A percentile compares a stretch with the other conserved stretches of the same genome.
These are phyloP conservation scores for Mastacembelus armatus DNA, from an alignment of 2,797 vertebrate species.

Conservation along the genomic window DNA sequence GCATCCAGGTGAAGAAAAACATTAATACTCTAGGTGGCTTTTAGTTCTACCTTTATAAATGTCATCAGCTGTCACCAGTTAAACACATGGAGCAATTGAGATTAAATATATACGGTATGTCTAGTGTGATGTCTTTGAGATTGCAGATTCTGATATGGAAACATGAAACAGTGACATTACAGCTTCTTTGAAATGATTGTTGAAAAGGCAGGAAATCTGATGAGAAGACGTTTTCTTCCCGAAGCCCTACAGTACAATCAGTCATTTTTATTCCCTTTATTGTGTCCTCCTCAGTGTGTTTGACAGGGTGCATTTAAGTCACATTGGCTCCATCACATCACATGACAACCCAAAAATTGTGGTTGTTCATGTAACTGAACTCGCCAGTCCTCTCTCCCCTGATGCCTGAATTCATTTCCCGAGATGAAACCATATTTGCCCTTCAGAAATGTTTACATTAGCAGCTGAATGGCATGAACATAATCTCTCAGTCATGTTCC, in stretches of 20 bases:
- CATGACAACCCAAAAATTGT: constrained; percentile 54
- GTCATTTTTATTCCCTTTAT: constrained; percentile 56
- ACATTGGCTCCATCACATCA: constrained; percentile 55
- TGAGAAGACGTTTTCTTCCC: constrained; percentile 29
- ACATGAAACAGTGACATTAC: constrained; percentile 44
- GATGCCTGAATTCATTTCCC: constrained; percentile 45
- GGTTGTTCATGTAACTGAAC: constrained; percentile 57
- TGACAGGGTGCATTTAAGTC: constrained; percentile 58
- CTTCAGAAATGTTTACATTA: constrained; percentile 69
- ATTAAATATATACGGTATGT: no score
- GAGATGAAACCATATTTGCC: constrained; percentile 55
- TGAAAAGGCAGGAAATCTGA: constrained; percentile 45
- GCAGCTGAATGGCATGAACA: constrained; percentile 50
- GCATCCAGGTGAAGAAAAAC: constrained; percentile 66
- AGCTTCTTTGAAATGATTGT: constrained; percentile 38
- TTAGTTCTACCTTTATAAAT: constrained; percentile 53
- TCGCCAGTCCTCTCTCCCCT: constrained; percentile 38
- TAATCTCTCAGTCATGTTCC: constrained; percentile 48
- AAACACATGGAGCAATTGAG: no score
- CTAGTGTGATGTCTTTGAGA: constrained; percentile 35
- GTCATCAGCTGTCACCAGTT: constrained; percentile 50
- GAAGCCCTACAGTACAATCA: constrained; percentile 63
- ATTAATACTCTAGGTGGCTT: constrained; percentile 50
- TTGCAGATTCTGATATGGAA: constrained; percentile 40
- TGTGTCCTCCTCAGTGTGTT: constrained; percentile 26